phyloP scores from a whole-genome alignment of 2,797 vertebrate species.

The Hozukius guyotensis region DNA sequence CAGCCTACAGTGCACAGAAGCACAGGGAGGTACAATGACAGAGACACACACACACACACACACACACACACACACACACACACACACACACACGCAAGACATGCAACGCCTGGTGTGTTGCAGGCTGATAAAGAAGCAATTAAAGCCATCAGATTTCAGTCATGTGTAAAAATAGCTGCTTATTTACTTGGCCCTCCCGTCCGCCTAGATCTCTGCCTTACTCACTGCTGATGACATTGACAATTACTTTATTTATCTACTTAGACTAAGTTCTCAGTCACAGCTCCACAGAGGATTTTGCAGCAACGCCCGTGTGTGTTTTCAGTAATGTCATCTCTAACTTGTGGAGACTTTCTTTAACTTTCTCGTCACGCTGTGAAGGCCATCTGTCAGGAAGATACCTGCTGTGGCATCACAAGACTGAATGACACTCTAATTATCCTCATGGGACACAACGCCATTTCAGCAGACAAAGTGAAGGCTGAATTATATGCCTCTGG shows the following conservation, averaged over 20 bases:
- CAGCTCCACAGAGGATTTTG: not conserved
- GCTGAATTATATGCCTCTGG: not conserved
- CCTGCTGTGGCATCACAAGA: slow-evolving; percentile 20
- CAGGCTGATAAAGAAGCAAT: slow-evolving; percentile 68
- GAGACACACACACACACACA: not conserved
- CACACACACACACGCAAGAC: not conserved
- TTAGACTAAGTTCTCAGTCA: not conserved
- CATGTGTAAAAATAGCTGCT: slow-evolving; percentile 43
- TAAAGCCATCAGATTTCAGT: slow-evolving; percentile 53
- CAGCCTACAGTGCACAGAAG: slow-evolving; percentile 25
- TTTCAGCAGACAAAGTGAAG: not conserved
- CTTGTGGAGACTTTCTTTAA: slow-evolving; percentile 10
- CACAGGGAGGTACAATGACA: slow-evolving; percentile 23
- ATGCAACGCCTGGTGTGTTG: slow-evolving; percentile 33
- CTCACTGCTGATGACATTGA: slow-evolving; percentile 34
- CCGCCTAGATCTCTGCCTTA: slow-evolving; percentile 1
- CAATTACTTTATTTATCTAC: slow-evolving; percentile 29
- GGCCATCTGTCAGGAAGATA: slow-evolving; percentile 30
- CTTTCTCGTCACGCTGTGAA: slow-evolving; percentile 10
- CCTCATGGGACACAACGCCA: not conserved
- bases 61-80: not conserved
- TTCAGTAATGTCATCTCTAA: not conserved
- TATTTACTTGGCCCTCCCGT: slow-evolving; percentile 34
- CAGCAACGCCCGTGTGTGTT: not conserved
- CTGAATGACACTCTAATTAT: slow-evolving; percentile 4